phyloP scores from a whole-genome alignment of 2,797 vertebrate genomes.

The Tokudaia muenninki region DNA sequence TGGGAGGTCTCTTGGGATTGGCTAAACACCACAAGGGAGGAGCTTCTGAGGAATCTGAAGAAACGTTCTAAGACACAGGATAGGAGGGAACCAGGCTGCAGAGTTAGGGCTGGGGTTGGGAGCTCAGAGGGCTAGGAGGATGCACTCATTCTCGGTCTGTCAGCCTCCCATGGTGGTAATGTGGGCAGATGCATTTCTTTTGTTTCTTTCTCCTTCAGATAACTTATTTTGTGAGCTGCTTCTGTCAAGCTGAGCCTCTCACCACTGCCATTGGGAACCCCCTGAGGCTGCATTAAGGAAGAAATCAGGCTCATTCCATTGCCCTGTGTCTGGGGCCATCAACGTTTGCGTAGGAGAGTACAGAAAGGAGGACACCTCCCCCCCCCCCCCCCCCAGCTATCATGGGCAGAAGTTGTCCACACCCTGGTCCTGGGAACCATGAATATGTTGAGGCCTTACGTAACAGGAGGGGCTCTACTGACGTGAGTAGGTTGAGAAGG shows the following conservation, averaged over 20 bases:
- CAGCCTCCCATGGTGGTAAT: not conserved
- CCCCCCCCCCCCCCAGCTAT: too few species aligned
- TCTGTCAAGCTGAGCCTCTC: conserved; percentile 72
- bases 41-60: not conserved
- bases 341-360: rapidly evolving
- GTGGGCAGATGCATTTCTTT: conserved; percentile 52
- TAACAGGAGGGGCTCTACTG: rapidly evolving
- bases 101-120: not conserved
- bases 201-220: conserved; percentile 24
- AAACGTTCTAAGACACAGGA: not conserved
- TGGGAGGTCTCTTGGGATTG: not conserved
- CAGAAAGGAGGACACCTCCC: rapidly evolving
- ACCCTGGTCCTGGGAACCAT: not conserved
- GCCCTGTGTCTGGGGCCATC: not conserved
- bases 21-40: not conserved
- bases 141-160: too few species aligned
- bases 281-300: not conserved
- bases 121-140: not conserved
- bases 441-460: too few species aligned
- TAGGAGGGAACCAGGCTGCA: not conserved
- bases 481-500: rapidly evolving
- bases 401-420: rapidly evolving
- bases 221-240: conserved; percentile 62
- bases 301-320: not conserved
- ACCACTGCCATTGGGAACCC: conserved; percentile 62